Base-by-base conservation (phyloP, 2,113 vertebrate genomes). In the Proteles cristata region DNA sequence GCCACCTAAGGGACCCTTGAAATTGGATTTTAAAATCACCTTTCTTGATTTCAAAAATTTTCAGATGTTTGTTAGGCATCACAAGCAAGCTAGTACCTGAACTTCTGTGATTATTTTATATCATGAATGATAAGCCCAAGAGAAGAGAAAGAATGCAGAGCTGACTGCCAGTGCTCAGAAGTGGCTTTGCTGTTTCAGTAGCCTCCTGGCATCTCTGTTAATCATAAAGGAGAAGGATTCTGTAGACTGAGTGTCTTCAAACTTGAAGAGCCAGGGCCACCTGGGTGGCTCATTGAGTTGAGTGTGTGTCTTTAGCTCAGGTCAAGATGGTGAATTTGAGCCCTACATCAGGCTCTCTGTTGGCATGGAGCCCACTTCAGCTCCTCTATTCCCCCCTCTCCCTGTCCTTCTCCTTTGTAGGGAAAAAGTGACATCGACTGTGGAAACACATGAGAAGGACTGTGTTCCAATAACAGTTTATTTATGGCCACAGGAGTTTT, bases 61-160 rank as follows among this genome's bases (percentile, higher is more conserved):
- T 83, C 48, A 92, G 0, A 76, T 85, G 14, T 85, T 39, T 69
- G 17, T 19, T 76, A 91, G 53, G 3, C 12, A 69, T 88, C 33
- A 25, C 10, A n/a, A 53, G 35, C 10, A 92, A 50, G 3, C 15
- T 87, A 43, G n/a, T 69, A 77, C 33, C 25, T 86, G 0, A 53
- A 19, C 25, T 71, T 45, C 61, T 17, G 28, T 58, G 77, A n/a
- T 81, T 91, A 53, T 90, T 97, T 88, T 90, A 16, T 87, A 19
- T 55, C 16, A 39, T 84, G 88, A 69, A 43, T 90, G n/a, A 53
- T 55, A 91, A 95, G 9, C 21, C 69, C 65, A 73, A 53, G 69
- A 97, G 77, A 90, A 68, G 12, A 83, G 35, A 90, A 94, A 66
- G 76, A 76, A 85, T n/a, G 28, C 16, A 65, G 74, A 95, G 1